These are phyloP conservation scores for Trematocara stigmaticum DNA, from an alignment of 2,113 vertebrate species.

Conservation along the genomic window DNA sequence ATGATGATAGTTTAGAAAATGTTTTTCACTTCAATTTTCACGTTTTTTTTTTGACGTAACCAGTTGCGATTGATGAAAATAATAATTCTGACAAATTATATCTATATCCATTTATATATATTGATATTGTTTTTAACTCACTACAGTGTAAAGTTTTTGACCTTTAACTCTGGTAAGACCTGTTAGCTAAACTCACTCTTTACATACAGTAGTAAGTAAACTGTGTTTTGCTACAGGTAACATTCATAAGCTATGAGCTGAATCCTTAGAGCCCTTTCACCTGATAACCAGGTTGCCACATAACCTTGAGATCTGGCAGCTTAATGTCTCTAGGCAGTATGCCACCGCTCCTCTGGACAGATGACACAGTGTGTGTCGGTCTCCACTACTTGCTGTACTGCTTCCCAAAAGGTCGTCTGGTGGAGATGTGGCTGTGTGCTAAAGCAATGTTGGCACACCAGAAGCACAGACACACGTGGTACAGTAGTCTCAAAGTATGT, in stretches of 20 bases:
- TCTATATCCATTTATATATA: neutral
- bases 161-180: neutral
- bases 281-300: conserved; percentile 1
- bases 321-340: conserved; percentile 3
- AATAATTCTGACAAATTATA: neutral
- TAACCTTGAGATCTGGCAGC: conserved; percentile 29
- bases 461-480: neutral
- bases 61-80: neutral
- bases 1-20: conserved; percentile 16
- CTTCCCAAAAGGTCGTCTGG: conserved; percentile 45
- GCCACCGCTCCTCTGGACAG: conserved; percentile 13
- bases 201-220: neutral
- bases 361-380: conserved; percentile 16
- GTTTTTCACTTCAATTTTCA: neutral
- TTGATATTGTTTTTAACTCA: neutral
- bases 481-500: conserved; percentile 5
- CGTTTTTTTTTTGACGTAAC: neutral
- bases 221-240: neutral
- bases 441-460: conserved; percentile 1
- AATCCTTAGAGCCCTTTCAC: conserved; percentile 5
- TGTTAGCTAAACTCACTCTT: neutral
- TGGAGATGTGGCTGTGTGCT: neutral
- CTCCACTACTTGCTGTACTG: neutral
- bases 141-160: neutral
- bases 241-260: neutral